Evolutionary conservation across 1,140 invertebrate genomes (phyloP).

Genomic region (Heliconius hermathena): DNA sequence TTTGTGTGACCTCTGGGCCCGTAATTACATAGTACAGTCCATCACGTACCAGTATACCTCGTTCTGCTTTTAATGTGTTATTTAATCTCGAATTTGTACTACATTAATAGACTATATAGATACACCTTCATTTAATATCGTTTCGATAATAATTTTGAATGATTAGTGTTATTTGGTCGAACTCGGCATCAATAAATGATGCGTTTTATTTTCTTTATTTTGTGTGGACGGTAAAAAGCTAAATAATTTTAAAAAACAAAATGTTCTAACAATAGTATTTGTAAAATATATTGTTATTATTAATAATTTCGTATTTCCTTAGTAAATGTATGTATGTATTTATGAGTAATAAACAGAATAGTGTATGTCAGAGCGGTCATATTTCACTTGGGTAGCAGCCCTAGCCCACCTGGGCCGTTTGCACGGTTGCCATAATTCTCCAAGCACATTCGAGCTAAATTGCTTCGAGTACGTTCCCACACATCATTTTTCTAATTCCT

Average conservation of each 20-base stretch:
- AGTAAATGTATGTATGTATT: conserved; percentile 8
- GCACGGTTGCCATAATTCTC: conserved; percentile 76
- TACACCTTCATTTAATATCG: conserved; percentile 78
- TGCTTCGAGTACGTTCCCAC: conserved; percentile 73
- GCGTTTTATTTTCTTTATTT: conserved; percentile 42
- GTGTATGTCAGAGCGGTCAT: conserved; percentile 30
- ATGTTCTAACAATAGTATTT: conserved; percentile 24
- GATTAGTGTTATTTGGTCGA: conserved; percentile 70
- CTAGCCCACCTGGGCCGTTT: conserved; percentile 56
- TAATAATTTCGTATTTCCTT: neutral
- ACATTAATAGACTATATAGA: conserved; percentile 71
- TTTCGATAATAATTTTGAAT: conserved; percentile 70
- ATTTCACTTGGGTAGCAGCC: conserved; percentile 49
- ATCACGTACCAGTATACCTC: conserved; percentile 59
- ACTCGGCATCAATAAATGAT: conserved; percentile 36
- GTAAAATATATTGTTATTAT: neutral
- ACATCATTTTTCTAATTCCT: conserved; percentile 78
- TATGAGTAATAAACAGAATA: conserved; percentile 6
- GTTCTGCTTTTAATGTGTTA: conserved; percentile 75
- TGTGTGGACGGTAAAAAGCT: conserved; percentile 48
- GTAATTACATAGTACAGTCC: conserved; percentile 68
- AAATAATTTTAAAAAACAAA: conserved; percentile 53
- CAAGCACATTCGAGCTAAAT: conserved; percentile 71
- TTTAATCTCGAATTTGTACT: conserved; percentile 78
- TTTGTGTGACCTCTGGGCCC: conserved; percentile 76